phyloP scores from a whole-genome alignment of 1,140 invertebrate genomes.

The Steinernema feltiae region DNA sequence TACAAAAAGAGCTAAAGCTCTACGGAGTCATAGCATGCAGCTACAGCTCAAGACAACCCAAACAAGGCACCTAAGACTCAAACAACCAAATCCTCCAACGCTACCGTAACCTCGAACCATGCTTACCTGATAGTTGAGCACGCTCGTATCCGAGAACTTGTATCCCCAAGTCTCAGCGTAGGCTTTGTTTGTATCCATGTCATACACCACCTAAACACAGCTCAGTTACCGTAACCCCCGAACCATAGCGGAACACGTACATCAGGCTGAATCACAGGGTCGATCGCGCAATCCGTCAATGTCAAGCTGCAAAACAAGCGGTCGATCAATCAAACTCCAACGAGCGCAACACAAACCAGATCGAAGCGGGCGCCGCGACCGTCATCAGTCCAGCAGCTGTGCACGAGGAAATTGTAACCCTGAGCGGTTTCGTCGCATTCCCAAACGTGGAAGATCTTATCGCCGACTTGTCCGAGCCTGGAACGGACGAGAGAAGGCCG shows the following conservation, averaged over 20 bases:
- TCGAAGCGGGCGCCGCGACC: slow-evolving; percentile 47
- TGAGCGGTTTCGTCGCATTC: slow-evolving; percentile 50
- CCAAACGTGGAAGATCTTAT: slow-evolving; percentile 56
- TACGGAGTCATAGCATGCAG: too few relatives aligned
- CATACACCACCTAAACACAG: slow-evolving; percentile 35
- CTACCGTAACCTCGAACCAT: too few relatives aligned
- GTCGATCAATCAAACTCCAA: neutral
- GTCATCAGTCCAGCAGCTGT: slow-evolving; percentile 54
- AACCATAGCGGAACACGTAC: too few relatives aligned
- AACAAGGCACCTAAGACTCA: too few relatives aligned
- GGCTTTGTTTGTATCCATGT: slow-evolving; percentile 40
- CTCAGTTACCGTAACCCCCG: too few relatives aligned
- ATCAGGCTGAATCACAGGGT: slow-evolving; percentile 54
- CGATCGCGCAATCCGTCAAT: slow-evolving; percentile 53
- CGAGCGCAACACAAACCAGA: slow-evolving; percentile 33
- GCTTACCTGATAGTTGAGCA: slow-evolving; percentile 44
- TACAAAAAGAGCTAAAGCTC: too few relatives aligned
- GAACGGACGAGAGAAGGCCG: too few relatives aligned
- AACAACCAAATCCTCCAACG: too few relatives aligned
- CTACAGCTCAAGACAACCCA: too few relatives aligned
- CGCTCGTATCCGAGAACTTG: slow-evolving; percentile 53
- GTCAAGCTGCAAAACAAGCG: slow-evolving; percentile 35
- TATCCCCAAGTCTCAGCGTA: slow-evolving; percentile 52
- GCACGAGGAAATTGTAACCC: slow-evolving; percentile 44
- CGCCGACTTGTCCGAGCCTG: slow-evolving; percentile 49